Conservation (phyloP, 2,888 invertebrate genomes). For the Orthosia gracilis region DNA sequence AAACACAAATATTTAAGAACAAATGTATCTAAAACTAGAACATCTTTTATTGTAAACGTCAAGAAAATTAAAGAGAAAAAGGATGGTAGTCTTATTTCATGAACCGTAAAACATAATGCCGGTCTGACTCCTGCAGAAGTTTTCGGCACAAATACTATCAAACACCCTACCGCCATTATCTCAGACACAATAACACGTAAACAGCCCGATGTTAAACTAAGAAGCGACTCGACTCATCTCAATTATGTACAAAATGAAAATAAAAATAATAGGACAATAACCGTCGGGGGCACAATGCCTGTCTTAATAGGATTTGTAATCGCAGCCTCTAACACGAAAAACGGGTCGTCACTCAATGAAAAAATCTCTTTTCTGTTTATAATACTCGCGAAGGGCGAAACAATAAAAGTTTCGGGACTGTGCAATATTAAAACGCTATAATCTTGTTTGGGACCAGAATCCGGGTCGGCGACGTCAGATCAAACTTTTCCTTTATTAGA, state of each 20-base stretch:
- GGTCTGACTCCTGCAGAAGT: conserved; percentile 52
- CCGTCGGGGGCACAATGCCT: conserved; percentile 76
- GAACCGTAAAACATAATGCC: conserved; percentile 43
- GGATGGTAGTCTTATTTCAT: conserved; percentile 42
- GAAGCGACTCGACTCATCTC: conserved; percentile 80
- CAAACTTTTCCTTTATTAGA: conserved; percentile 84
- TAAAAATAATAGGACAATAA: conserved; percentile 77
- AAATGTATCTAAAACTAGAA: conserved; percentile 50
- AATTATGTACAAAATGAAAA: conserved; percentile 86
- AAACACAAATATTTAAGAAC: conserved; percentile 43
- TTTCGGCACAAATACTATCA: conserved; percentile 63
- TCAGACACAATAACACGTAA: conserved; percentile 80
- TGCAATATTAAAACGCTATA: conserved; percentile 88
- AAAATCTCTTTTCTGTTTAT: conserved; percentile 83
- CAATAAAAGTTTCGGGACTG: conserved; percentile 86
- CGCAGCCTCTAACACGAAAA: conserved; percentile 77
- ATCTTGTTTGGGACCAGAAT: conserved; percentile 81
- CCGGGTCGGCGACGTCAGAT: conserved; percentile 75
- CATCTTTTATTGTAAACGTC: conserved; percentile 34
- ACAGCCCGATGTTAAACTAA: conserved; percentile 83
- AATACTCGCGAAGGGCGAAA: conserved; percentile 82
- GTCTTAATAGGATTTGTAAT: conserved; percentile 86
- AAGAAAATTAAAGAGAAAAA: conserved; percentile 38
- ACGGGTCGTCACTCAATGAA: conserved; percentile 84
- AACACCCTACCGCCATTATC: conserved; percentile 67